Percentiles rank a stretch among this genome's conserved stretches.
These are phyloP conservation scores for Phanerotoma sp. DNA, from an alignment of 2,888 invertebrate genomes.

Conservation along the genomic window DNA sequence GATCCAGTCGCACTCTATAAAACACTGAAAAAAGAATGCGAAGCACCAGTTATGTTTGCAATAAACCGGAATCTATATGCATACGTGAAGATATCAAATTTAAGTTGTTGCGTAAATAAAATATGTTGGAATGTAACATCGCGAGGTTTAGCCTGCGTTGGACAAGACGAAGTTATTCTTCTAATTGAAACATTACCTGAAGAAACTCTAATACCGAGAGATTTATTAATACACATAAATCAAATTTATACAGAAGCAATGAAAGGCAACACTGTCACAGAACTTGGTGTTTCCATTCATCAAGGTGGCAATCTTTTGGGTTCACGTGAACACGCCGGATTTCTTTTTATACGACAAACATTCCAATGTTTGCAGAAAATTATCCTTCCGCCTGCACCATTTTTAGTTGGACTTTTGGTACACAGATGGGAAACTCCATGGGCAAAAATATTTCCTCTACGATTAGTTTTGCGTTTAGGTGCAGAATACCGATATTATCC, in stretches of 20 bases:
- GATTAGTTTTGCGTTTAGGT: slow-evolving; percentile 76
- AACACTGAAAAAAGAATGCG: slow-evolving; percentile 61
- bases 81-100: slow-evolving; percentile 71
- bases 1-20: slow-evolving; percentile 63
- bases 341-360: slow-evolving; percentile 77
- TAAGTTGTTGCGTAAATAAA: slow-evolving; percentile 75
- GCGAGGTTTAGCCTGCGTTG: slow-evolving; percentile 74
- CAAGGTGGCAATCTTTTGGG: slow-evolving; percentile 65
- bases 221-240: slow-evolving; percentile 74
- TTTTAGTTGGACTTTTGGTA: slow-evolving; percentile 75
- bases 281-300: slow-evolving; percentile 70
- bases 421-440: slow-evolving; percentile 80
- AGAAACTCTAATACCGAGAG: slow-evolving; percentile 67
- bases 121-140: slow-evolving; percentile 77
- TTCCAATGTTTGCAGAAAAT: slow-evolving; percentile 81
- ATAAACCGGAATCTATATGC: slow-evolving; percentile 75
- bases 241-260: slow-evolving; percentile 71
- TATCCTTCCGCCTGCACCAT: slow-evolving; percentile 71
- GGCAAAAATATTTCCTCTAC: slow-evolving; percentile 77
- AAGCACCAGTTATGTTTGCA: slow-evolving; percentile 68
- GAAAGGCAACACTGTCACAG: slow-evolving; percentile 70
- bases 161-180: slow-evolving; percentile 80
- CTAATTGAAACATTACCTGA: slow-evolving; percentile 69
- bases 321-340: slow-evolving; percentile 75
- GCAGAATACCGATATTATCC: slow-evolving; percentile 87